These are phyloP conservation scores for Podarcis lilfordi DNA, from an alignment of 2,797 vertebrate species.

Conservation along the genomic window DNA sequence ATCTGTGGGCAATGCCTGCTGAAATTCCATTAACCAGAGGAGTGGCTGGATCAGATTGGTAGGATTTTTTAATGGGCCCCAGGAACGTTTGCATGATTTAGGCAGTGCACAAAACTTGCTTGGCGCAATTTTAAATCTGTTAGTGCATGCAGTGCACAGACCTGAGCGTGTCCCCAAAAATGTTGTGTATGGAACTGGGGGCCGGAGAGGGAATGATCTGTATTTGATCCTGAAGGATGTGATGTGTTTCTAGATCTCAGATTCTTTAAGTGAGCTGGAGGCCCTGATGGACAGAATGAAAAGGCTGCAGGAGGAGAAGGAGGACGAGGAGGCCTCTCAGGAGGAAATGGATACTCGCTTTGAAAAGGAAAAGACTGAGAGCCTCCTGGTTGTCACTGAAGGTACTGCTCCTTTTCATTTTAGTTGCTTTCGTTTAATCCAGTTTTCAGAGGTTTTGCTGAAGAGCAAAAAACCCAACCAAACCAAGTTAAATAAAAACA, in stretches of 20 bases:
- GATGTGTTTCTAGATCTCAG: slow-evolving; percentile 75
- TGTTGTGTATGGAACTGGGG: neutral
- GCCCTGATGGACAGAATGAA: slow-evolving; percentile 87
- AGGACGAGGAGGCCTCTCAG: slow-evolving; percentile 82
- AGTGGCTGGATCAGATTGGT: too few species aligned
- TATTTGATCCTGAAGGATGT: slow-evolving; percentile 3
- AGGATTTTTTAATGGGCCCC: too few species aligned
- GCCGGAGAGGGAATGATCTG: neutral
- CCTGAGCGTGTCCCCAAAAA: neutral
- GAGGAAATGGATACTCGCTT: slow-evolving; percentile 87
- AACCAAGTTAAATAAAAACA: neutral
- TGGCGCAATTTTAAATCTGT: neutral
- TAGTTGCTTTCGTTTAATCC: slow-evolving; percentile 7
- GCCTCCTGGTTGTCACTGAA: slow-evolving; percentile 83
- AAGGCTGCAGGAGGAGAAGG: slow-evolving; percentile 81
- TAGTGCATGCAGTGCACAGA: neutral
- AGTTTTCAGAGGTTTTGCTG: neutral
- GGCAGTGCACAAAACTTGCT: neutral
- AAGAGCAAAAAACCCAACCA: neutral
- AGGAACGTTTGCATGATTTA: neutral
- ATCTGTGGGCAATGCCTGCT: too few species aligned
- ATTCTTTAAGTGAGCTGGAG: slow-evolving; percentile 85
- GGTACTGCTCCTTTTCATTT: slow-evolving; percentile 71
- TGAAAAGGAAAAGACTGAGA: slow-evolving; percentile 86
- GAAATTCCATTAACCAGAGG: too few species aligned